A percentile compares a stretch with the other conserved stretches of the same genome.
Evolutionary conservation across 2,797 vertebrate species (phyloP).

Genomic region (Lepilemur ruficaudatus): DNA sequence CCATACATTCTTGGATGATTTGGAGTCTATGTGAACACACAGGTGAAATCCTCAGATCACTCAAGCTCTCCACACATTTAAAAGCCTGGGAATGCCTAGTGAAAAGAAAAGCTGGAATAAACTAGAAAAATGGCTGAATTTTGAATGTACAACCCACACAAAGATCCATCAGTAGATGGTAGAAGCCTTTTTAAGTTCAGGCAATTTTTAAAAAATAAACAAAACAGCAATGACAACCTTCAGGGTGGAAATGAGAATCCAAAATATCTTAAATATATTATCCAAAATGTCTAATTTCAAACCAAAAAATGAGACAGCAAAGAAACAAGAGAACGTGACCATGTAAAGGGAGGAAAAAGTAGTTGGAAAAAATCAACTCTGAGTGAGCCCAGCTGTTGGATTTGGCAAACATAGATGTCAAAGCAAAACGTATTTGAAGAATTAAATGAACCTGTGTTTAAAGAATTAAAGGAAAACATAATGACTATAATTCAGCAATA

Average conservation of each 20-base stretch:
- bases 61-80: neutral
- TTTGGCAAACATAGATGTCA: neutral
- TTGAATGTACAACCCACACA: neutral
- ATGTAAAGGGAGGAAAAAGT: neutral
- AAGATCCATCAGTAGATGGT: neutral
- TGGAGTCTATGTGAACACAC: neutral
- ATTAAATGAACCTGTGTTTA: neutral
- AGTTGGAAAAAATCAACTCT: neutral
- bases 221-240: neutral
- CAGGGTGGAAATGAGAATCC: neutral
- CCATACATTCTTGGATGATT: too few species aligned
- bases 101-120: neutral
- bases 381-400: neutral
- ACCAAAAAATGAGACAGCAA: neutral
- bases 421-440: neutral
- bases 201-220: neutral
- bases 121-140: neutral
- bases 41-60: neutral
- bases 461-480: slow-evolving; percentile 17
- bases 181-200: neutral
- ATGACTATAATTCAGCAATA: neutral
- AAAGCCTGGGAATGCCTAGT: neutral
- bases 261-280: neutral
- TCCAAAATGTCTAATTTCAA: neutral
- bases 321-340: neutral